phyloP scores from a whole-genome alignment of 2,797 vertebrate species.

The Platalea minor region DNA sequence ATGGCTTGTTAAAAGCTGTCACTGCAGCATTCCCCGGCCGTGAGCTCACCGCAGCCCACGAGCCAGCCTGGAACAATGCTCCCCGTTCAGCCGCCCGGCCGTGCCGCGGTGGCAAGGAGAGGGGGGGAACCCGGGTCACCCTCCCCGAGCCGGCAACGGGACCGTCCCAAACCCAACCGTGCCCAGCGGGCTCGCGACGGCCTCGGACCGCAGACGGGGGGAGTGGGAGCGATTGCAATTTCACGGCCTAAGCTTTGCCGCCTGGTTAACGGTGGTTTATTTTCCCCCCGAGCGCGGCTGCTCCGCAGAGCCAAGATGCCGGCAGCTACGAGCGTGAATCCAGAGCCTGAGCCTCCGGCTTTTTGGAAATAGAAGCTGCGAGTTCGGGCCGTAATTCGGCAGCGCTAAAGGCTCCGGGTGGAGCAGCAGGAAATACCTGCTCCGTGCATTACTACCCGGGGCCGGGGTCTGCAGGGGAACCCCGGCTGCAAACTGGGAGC shows the following conservation, averaged over 20 bases:
- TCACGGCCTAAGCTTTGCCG: not conserved
- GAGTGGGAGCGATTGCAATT: not conserved
- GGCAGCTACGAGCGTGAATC: not conserved
- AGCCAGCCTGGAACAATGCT: not conserved
- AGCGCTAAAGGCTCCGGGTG: not conserved
- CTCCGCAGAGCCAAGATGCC: not conserved
- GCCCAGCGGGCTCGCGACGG: not conserved
- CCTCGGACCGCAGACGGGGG: not conserved
- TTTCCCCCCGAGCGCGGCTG: not conserved
- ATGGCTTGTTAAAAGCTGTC: conserved; percentile 61
- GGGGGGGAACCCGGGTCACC: not conserved
- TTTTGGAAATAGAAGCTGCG: not conserved
- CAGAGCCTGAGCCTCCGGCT: not conserved
- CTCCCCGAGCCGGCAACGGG: not conserved
- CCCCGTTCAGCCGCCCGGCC: not conserved
- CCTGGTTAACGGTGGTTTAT: not conserved
- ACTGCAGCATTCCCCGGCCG: conserved; percentile 62
- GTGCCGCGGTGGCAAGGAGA: not conserved
- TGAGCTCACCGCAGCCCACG: conserved; percentile 56
- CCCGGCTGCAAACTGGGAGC: not conserved
- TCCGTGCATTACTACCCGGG: not conserved
- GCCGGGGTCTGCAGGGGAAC: not conserved
- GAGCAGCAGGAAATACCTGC: not conserved
- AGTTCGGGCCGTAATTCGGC: not conserved
- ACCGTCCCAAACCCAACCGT: too few species aligned